These are phyloP conservation scores for Phoebastria nigripes DNA, from an alignment of 2,797 vertebrate genomes.

Conservation along the genomic window DNA sequence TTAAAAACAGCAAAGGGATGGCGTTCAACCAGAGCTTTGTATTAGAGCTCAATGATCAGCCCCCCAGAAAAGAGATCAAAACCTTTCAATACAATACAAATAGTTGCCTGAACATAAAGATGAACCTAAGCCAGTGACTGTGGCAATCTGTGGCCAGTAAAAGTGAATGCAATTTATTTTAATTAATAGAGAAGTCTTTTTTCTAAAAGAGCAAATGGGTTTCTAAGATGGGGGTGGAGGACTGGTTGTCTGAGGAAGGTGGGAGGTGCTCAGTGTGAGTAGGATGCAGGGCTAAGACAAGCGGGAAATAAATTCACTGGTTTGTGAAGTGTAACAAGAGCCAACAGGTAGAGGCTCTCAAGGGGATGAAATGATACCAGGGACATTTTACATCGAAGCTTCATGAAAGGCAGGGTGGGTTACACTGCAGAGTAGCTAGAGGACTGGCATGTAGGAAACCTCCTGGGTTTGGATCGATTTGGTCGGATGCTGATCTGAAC, in stretches of 20 bases:
- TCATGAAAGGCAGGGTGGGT: neutral
- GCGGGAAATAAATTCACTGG: neutral
- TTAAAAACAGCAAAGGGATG: neutral
- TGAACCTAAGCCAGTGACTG: neutral
- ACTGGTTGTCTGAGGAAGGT: neutral
- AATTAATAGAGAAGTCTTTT: neutral
- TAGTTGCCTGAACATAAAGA: neutral
- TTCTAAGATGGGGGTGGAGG: neutral
- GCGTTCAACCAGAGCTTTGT: neutral
- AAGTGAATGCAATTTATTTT: neutral
- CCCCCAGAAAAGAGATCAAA: neutral
- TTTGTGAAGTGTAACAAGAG: neutral
- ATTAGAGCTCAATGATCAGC: neutral
- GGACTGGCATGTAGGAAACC: neutral
- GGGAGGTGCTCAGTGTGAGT: neutral
- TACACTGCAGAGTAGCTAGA: neutral
- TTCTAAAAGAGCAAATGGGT: neutral
- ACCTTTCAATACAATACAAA: neutral
- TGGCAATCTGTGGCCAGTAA: neutral
- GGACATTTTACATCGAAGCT: neutral
- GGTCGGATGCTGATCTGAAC: neutral
- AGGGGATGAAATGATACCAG: neutral
- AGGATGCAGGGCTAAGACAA: neutral
- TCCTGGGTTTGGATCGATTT: neutral
- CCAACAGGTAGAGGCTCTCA: neutral